Conservation (phyloP, 2,113 vertebrate species). For the Hippocampus abdominalis region DNA sequence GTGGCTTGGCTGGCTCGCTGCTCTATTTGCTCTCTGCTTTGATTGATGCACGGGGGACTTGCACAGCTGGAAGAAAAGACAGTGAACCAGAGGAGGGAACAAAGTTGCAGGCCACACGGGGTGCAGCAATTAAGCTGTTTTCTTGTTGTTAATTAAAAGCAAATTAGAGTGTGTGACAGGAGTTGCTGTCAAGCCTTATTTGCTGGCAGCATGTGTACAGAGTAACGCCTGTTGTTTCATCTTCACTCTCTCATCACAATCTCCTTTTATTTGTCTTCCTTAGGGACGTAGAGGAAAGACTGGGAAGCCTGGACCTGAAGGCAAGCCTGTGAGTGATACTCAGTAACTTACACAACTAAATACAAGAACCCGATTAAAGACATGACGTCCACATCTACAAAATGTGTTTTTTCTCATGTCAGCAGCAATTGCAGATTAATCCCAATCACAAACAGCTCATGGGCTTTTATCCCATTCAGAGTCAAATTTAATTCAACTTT, state of each 20-base stretch:
- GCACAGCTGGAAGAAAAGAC: slow-evolving; percentile 61
- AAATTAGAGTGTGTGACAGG: slow-evolving; percentile 68
- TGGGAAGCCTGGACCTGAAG: slow-evolving; percentile 65
- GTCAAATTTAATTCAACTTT: slow-evolving; percentile 18
- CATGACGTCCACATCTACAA: neutral
- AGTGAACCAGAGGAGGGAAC: slow-evolving; percentile 61
- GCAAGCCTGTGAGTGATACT: slow-evolving; percentile 63
- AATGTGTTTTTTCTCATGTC: neutral
- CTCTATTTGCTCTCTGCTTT: slow-evolving; percentile 45
- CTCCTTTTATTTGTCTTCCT: slow-evolving; percentile 13
- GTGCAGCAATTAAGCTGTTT: slow-evolving; percentile 74
- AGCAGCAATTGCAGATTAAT: neutral
- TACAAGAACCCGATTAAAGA: neutral
- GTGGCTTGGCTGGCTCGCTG: slow-evolving; percentile 19
- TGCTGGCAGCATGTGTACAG: slow-evolving; percentile 52
- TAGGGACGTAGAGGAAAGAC: slow-evolving; percentile 74
- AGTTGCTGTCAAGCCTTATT: slow-evolving; percentile 63
- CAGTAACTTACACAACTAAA: neutral
- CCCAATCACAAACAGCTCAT: neutral
- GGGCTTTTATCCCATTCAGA: neutral
- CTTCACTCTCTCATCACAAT: slow-evolving; percentile 36
- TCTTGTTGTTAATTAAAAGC: slow-evolving; percentile 75
- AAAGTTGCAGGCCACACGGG: slow-evolving; percentile 66
- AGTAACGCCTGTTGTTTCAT: slow-evolving; percentile 50
- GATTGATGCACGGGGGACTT: slow-evolving; percentile 64